Conservation (phyloP, 2,113 vertebrate species). For the Melanotaenia duboulayi region DNA sequence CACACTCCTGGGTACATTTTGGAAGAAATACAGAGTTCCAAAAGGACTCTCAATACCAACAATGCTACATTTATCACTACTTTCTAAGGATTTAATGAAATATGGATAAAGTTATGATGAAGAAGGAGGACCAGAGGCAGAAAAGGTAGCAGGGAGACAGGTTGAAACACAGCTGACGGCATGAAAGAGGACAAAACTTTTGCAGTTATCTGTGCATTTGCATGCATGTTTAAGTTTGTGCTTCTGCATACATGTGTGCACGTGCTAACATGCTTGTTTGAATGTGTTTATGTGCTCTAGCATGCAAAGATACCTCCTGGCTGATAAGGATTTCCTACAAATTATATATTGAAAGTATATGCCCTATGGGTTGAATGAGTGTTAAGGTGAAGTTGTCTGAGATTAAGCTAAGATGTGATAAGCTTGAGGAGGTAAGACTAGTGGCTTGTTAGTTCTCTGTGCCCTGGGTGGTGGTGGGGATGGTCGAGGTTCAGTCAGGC, state of each 20-base stretch:
- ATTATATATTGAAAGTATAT: neutral
- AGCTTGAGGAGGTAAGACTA: conserved; percentile 46
- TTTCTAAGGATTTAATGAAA: conserved; percentile 29
- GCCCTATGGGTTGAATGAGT: too few relatives aligned
- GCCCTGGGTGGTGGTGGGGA: conserved; percentile 47
- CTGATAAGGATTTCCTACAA: conserved; percentile 26
- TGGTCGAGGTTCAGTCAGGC: conserved; percentile 73
- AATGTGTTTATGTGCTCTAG: conserved; percentile 4
- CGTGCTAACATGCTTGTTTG: conserved; percentile 1
- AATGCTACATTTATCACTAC: conserved; percentile 46
- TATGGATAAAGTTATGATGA: conserved; percentile 31
- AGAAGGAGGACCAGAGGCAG: conserved; percentile 39
- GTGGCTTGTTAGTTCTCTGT: conserved; percentile 24
- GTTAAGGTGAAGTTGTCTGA: conserved; percentile 29
- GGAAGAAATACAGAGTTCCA: conserved; percentile 28
- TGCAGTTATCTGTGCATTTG: conserved; percentile 38
- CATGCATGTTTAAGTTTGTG: conserved; percentile 13
- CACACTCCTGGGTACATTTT: conserved; percentile 48
- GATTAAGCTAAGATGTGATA: conserved; percentile 33
- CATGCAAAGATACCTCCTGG: conserved; percentile 13
- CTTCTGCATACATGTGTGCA: conserved; percentile 11
- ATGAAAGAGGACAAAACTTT: conserved; percentile 62
- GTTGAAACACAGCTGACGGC: conserved; percentile 49
- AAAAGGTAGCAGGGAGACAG: conserved; percentile 56
- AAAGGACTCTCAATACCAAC: conserved; percentile 40